These are phyloP conservation scores for Embiotoca jacksoni DNA, from an alignment of 2,113 vertebrate genomes.

Conservation along the genomic window DNA sequence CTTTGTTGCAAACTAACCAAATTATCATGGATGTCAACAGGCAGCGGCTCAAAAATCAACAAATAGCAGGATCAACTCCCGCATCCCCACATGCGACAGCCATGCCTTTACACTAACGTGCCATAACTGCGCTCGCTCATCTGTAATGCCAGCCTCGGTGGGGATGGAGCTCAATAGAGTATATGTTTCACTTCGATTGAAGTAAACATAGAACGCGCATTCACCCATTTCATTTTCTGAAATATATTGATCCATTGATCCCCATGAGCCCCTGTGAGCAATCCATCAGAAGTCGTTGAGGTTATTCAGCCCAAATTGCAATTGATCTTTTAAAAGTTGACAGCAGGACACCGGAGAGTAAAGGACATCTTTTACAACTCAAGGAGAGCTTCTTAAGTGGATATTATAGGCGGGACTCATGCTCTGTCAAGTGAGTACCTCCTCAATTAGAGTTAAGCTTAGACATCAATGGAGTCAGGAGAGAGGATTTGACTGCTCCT, in stretches of 20 bases:
- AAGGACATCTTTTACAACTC: conserved; percentile 59
- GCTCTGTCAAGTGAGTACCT: conserved; percentile 62
- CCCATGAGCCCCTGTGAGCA: conserved; percentile 36
- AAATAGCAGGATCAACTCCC: conserved; percentile 24
- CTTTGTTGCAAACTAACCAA: background rate
- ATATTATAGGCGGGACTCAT: conserved; percentile 50
- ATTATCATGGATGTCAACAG: conserved; percentile 33
- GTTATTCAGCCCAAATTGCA: conserved; percentile 69
- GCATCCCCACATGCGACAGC: background rate
- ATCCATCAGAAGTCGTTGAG: conserved; percentile 60
- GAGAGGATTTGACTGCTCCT: conserved; percentile 64
- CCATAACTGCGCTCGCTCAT: conserved; percentile 28
- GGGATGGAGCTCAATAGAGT: conserved; percentile 42
- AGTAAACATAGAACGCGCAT: conserved; percentile 43
- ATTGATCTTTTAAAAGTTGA: conserved; percentile 71
- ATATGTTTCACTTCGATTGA: conserved; percentile 31
- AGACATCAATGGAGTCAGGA: conserved; percentile 70
- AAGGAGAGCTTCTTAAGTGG: conserved; percentile 67
- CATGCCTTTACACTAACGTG: background rate
- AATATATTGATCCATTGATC: conserved; percentile 52
- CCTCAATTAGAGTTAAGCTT: conserved; percentile 75
- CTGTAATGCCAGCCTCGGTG: conserved; percentile 16
- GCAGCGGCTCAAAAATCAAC: conserved; percentile 24
- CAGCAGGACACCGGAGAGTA: conserved; percentile 50
- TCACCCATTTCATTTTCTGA: conserved; percentile 60